Evolutionary conservation across 2,113 vertebrate genomes (phyloP).

Genomic region (Nannospalax galili): DNA sequence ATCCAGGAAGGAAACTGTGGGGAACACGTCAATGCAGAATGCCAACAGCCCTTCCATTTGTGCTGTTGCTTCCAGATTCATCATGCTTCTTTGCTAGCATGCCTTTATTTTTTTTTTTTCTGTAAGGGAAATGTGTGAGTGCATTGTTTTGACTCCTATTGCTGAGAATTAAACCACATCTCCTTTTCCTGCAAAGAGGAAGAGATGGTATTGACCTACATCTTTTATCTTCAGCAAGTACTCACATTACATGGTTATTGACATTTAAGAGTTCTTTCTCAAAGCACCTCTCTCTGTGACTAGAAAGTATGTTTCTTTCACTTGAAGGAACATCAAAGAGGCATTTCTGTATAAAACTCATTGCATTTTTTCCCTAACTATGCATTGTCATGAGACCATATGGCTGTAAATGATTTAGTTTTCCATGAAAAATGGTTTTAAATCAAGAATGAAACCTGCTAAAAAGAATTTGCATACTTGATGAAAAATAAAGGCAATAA

Average conservation of each 20-base stretch:
- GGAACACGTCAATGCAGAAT: neutral
- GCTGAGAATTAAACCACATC: neutral
- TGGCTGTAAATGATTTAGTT: constrained; percentile 82
- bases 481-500: constrained; percentile 83
- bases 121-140: constrained; percentile 27
- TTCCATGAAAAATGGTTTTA: constrained; percentile 82
- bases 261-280: constrained; percentile 59
- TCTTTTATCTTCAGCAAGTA: constrained; percentile 64
- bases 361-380: constrained; percentile 68
- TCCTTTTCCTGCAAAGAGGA: constrained; percentile 39
- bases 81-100: neutral
- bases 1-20: neutral
- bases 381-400: constrained; percentile 82
- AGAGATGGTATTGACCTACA: constrained; percentile 10
- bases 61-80: neutral
- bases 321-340: constrained; percentile 73
- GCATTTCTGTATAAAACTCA: constrained; percentile 70
- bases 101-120: neutral
- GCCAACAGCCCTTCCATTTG: neutral
- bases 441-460: constrained; percentile 82
- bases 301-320: constrained; percentile 59
- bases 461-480: constrained; percentile 82
- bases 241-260: constrained; percentile 29
- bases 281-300: constrained; percentile 7
- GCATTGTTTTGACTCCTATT: constrained; percentile 41